Evolutionary conservation across 2,888 invertebrate genomes (phyloP).

Genomic region (Linnaemya vulpina): DNA sequence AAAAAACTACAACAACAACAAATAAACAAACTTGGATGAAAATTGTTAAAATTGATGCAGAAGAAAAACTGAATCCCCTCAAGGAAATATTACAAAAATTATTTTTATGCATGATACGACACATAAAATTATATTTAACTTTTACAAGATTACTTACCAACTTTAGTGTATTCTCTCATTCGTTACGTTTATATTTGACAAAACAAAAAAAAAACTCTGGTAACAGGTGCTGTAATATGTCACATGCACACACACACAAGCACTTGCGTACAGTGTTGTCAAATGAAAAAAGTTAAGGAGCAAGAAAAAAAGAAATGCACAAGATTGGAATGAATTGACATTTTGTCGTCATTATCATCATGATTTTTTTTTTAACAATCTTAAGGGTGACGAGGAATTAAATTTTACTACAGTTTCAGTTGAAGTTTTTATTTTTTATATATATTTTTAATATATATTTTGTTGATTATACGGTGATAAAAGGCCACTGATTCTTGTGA

Average conservation of each 20-base stretch:
- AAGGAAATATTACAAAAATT: conserved; percentile 58
- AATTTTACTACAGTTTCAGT: background rate
- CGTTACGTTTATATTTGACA: conserved; percentile 1
- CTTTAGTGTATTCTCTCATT: conserved; percentile 33
- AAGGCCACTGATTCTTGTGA: too few species aligned
- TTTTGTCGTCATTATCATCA: conserved; percentile 37
- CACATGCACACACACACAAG: conserved; percentile 11
- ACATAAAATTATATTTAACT: conserved; percentile 62
- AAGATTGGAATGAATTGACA: conserved; percentile 40
- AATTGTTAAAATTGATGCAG: conserved; percentile 6
- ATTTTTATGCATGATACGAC: conserved; percentile 69
- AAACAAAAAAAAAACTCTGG: background rate
- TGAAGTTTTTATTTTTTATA: background rate
- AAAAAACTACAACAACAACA: conserved; percentile 40
- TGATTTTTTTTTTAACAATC: conserved; percentile 11
- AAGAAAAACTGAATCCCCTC: conserved; percentile 28
- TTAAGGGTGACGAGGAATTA: background rate
- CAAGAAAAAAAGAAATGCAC: background rate
- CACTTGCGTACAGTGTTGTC: conserved; percentile 1
- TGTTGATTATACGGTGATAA: too few species aligned
- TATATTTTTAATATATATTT: background rate
- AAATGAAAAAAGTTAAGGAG: conserved; percentile 20
- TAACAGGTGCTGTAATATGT: conserved; percentile 62
- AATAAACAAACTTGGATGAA: background rate
- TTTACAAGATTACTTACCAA: conserved; percentile 62